Base-by-base conservation (phyloP, 2,113 vertebrate genomes). In the Leucosticte australis region DNA sequence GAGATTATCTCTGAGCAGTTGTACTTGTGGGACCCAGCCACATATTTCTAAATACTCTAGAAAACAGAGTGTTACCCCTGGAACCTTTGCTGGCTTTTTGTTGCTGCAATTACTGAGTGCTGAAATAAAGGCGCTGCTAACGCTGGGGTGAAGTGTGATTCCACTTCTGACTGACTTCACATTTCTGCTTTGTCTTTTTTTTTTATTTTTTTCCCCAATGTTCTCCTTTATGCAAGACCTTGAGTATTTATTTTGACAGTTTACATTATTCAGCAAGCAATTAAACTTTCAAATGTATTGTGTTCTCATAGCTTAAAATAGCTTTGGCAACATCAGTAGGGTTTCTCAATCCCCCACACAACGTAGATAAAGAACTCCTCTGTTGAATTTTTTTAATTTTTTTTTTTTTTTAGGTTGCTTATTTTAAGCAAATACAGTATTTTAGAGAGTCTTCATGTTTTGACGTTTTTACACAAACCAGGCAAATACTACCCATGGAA, bases 251-350 rank as follows among this genome's bases (percentile, higher is more conserved):
- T 96, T 97, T 96, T 96, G 96, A 96, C 95, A 97, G 92, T 88
- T 94, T 94, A 87, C 85, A 91, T 96, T 96, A 94, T 97, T 96
- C 95, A 94, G 94, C 92, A 93, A 95, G 95, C 96, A 96, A 96
- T 97, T 97, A 97, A 95, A 94, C 92, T 97, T 96, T 96, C 93
- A 95, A 75, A 96, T 96, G 92, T 81, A 96, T 97, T 97, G 95
- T 97, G 94, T 90, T 96, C 96, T 94, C 91, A 69, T 53, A 30
- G 87, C 94, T 95, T 93, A 96, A 97, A 96, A 97, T 96, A 96
- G 88, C 92, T 90, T 90, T 88, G 88, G 96, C 92, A 96, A 94
- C 85, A 93, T 93, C 85, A 92, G 76, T 80, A 92, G 92, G 82
- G 87, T 93, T 97, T 96, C 92, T 96, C 92, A 90, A 46, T 92